Evolutionary conservation across 1,140 invertebrate species (phyloP), one percentile per base, ranked within the genome.

Genomic region (Drosophila ogumai): DNA sequence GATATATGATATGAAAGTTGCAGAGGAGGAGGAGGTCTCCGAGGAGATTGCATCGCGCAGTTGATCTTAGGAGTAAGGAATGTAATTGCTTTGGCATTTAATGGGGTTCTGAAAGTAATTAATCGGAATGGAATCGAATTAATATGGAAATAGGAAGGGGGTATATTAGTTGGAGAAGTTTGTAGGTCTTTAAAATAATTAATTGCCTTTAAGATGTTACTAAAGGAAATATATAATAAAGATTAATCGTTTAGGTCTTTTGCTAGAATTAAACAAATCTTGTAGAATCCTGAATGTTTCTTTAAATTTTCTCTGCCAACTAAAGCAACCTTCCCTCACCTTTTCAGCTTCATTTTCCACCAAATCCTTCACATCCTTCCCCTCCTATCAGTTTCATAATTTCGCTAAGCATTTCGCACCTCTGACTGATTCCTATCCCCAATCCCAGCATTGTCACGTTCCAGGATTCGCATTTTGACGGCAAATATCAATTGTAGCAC

Each of bases 401-500:
- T 75, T 57, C 9, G 17, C 38, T 63, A 44, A 57, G 60, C 44
- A 57, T 61, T 76, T 67, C 1, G 22, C 58, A 56, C 52, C 25
- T 57, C n/a, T 12, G 15, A 44, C 9, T 32, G 40, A 47, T 15
- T n/a, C 10, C 38, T 6, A 44, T 19, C 22, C 34, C 19, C 47
- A 55, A 54, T 36, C 56, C 34, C 41, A 64, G 15, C 50, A 25
- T 44, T 64, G 84, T 80, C 82, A 87, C 82, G 82, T 88, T 66
- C 60, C 52, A 47, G 46, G 40, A 71, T 46, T 63, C 73, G 56
- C 76, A 71, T 84, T 56, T 77, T 75, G 61, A 49, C 49, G 47
- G 61, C 75, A 87, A 84, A 82, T 87, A 87, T 87, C 84, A 87
- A 87, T 87, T 88, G 80, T 84, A 76, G 72, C 60, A 61, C 81